Evolutionary conservation across 2,113 vertebrate species (phyloP).

Genomic region (Tenebrosternarchus preto): DNA sequence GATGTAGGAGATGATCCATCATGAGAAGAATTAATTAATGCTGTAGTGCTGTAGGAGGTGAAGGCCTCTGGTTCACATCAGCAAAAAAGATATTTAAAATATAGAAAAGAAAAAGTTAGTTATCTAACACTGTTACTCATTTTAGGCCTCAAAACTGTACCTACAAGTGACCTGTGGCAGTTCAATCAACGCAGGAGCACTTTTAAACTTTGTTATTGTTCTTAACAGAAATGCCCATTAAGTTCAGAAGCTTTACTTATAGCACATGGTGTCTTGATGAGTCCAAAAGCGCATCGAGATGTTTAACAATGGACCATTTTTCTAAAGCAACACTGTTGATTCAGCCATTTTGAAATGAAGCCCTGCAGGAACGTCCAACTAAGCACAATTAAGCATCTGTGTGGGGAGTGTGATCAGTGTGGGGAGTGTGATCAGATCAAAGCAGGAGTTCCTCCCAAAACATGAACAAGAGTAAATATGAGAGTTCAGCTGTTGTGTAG

Average conservation of each 20-base stretch:
- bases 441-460: background rate
- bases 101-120: conserved; percentile 17
- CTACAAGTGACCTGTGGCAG: background rate
- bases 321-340: background rate
- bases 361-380: background rate
- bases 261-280: conserved; percentile 1
- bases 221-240: background rate
- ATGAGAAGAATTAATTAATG: conserved; percentile 76
- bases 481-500: background rate
- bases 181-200: background rate
- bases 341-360: background rate
- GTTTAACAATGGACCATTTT: background rate
- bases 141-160: conserved; percentile 12
- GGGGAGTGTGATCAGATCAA: too few species aligned
- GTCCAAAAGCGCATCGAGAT: background rate
- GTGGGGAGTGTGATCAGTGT: too few species aligned
- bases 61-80: conserved; percentile 69
- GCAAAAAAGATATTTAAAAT: conserved; percentile 56
- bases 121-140: conserved; percentile 32
- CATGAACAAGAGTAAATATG: background rate
- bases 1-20: conserved; percentile 73
- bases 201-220: background rate
- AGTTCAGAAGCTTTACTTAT: background rate
- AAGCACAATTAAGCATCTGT: background rate
- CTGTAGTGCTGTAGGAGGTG: conserved; percentile 74